A percentile compares a stretch with the other conserved stretches of the same genome.
Evolutionary conservation across 2,888 invertebrate genomes (phyloP).

Genomic region (Microctonus aethiopoides): DNA sequence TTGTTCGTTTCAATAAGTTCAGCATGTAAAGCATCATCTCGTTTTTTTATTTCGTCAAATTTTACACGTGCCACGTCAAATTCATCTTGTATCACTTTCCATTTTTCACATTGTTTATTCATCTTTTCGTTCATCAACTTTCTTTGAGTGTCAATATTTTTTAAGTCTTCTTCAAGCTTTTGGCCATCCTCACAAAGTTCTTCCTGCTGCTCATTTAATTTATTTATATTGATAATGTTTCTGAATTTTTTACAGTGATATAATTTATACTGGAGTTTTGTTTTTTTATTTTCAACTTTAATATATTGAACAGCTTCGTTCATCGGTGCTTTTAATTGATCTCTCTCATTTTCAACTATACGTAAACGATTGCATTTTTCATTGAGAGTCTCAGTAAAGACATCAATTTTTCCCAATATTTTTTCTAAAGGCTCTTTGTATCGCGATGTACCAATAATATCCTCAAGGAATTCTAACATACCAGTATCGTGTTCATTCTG

Average conservation of each 20-base stretch:
- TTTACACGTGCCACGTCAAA: slow-evolving; percentile 69
- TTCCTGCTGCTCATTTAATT: slow-evolving; percentile 48
- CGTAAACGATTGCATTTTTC: slow-evolving; percentile 89
- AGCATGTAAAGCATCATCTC: slow-evolving; percentile 70
- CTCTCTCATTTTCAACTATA: slow-evolving; percentile 83
- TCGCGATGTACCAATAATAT: slow-evolving; percentile 92
- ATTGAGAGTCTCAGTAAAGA: slow-evolving; percentile 77
- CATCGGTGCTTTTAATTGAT: slow-evolving; percentile 82
- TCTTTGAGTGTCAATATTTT: slow-evolving; percentile 69
- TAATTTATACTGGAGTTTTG: slow-evolving; percentile 64
- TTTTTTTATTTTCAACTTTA: slow-evolving; percentile 81
- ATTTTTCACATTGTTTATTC: slow-evolving; percentile 64
- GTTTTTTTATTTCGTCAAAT: slow-evolving; percentile 68
- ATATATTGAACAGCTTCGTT: slow-evolving; percentile 82
- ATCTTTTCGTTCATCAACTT: slow-evolving; percentile 70
- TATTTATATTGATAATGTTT: slow-evolving; percentile 42
- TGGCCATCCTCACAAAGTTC: slow-evolving; percentile 54
- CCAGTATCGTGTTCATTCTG: slow-evolving; percentile 88
- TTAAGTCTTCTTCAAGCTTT: slow-evolving; percentile 68
- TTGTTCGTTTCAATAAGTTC: slow-evolving; percentile 78
- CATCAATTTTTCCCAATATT: slow-evolving; percentile 79
- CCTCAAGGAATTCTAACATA: slow-evolving; percentile 98
- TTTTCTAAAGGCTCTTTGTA: slow-evolving; percentile 85
- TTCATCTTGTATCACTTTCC: slow-evolving; percentile 72
- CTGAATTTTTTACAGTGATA: slow-evolving; percentile 58